Evolutionary conservation across 2,888 invertebrate genomes (phyloP).

Genomic region (Apamea monoglypha): DNA sequence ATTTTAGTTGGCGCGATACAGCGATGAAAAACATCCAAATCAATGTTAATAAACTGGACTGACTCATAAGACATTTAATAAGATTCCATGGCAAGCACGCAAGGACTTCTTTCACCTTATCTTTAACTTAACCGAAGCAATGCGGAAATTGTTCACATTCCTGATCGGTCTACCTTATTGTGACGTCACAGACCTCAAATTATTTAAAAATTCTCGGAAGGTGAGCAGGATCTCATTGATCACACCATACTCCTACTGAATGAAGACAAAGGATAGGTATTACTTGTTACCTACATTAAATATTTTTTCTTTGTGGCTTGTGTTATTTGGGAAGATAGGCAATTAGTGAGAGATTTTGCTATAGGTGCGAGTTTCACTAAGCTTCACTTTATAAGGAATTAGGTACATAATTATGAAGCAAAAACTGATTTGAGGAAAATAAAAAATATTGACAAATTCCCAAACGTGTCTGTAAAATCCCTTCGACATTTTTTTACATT

Average conservation of each 20-base stretch:
- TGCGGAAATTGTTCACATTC: conserved; percentile 51
- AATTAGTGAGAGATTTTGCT: neutral
- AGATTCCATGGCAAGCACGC: neutral
- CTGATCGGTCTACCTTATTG: conserved; percentile 3
- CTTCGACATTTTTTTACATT: too few species aligned
- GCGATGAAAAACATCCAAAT: too few species aligned
- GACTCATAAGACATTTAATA: neutral
- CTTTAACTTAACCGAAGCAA: conserved; percentile 4
- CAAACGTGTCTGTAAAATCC: too few species aligned
- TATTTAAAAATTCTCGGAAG: conserved; percentile 55
- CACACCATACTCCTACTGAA: neutral
- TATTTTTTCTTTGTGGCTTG: neutral
- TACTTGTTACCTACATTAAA: neutral
- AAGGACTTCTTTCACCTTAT: conserved; percentile 1
- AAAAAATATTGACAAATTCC: too few species aligned
- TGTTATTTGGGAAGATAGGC: neutral
- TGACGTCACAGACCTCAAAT: conserved; percentile 32
- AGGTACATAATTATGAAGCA: too few species aligned
- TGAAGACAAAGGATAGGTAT: neutral
- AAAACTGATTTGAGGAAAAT: too few species aligned
- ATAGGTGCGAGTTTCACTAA: neutral
- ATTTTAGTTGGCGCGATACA: neutral
- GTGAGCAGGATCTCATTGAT: conserved; percentile 50
- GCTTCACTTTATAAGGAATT: too few species aligned
- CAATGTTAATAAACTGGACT: neutral